phyloP scores from a whole-genome alignment of 53 echinoderm and acorn worm species.

The Actinopyga echinites region DNA sequence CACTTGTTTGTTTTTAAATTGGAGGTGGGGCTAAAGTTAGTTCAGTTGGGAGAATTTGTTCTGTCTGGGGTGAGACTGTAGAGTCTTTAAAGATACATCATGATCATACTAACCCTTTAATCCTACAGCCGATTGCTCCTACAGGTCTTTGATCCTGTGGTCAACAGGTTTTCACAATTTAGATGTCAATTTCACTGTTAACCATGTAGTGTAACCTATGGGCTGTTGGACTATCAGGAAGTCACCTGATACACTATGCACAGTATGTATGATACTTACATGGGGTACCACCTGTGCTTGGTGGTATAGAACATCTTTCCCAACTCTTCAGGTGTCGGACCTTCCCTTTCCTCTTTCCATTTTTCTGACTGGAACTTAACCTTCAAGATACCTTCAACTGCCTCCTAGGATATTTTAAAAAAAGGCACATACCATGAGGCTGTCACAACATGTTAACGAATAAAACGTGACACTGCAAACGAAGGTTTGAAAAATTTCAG shows the following conservation, averaged over 20 bases:
- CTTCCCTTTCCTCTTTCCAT: slow-evolving; percentile 69
- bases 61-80: too few relatives aligned
- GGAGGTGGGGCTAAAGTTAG: too few relatives aligned
- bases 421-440: background rate
- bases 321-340: slow-evolving; percentile 73
- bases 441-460: background rate
- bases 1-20: too few relatives aligned
- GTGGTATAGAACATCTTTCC: slow-evolving; percentile 93
- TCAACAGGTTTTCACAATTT: too few relatives aligned
- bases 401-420: slow-evolving; percentile 39
- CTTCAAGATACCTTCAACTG: slow-evolving; percentile 67
- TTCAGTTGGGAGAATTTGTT: too few relatives aligned
- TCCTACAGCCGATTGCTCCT: too few relatives aligned
- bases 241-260: background rate
- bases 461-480: background rate
- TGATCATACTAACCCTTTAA: too few relatives aligned
- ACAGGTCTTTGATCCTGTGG: too few relatives aligned
- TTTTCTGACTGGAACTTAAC: slow-evolving; percentile 71
- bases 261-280: slow-evolving; percentile 61
- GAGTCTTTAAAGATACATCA: too few relatives aligned
- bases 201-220: too few relatives aligned
- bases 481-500: too few relatives aligned
- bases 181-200: too few relatives aligned
- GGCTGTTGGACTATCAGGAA: background rate
- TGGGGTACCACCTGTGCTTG: slow-evolving; percentile 95